Evolutionary conservation across 2,888 invertebrate genomes (phyloP).

Genomic region (Nephrotoma flavescens): DNA sequence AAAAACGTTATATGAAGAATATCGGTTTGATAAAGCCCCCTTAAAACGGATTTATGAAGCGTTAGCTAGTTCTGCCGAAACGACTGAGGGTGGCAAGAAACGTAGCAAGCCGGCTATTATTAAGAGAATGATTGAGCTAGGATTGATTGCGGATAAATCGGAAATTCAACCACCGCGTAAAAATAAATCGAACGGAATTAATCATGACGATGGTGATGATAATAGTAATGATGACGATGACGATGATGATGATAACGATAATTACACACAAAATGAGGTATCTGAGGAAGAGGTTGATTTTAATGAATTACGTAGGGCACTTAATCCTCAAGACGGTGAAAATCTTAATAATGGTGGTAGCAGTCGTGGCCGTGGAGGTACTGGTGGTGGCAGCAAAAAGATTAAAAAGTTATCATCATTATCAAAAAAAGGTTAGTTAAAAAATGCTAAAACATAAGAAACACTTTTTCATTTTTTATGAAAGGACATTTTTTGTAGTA

Average conservation of each 20-base stretch:
- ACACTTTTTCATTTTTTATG: neutral
- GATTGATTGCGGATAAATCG: conserved; percentile 58
- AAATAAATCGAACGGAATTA: neutral
- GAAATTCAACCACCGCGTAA: conserved; percentile 33
- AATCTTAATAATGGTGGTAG: neutral
- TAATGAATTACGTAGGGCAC: neutral
- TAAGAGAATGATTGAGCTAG: conserved; percentile 65
- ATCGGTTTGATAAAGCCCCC: conserved; percentile 37
- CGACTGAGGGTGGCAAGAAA: conserved; percentile 23
- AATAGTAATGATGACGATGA: neutral
- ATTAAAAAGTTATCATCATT: conserved; percentile 1
- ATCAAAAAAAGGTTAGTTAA: neutral
- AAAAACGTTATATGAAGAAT: conserved; percentile 53
- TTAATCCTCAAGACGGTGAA: neutral
- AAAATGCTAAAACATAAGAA: neutral
- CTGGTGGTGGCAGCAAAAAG: neutral
- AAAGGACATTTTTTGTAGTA: neutral
- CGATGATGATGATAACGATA: too few species aligned
- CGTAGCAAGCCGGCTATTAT: conserved; percentile 59
- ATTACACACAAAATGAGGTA: conserved; percentile 1
- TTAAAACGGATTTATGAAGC: conserved; percentile 24
- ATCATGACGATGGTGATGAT: neutral
- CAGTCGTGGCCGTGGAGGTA: conserved; percentile 12
- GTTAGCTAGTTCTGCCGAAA: conserved; percentile 23
- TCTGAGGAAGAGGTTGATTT: conserved; percentile 13